Conservation (phyloP, 2,888 invertebrate genomes). For the Copidosoma aretas region DNA sequence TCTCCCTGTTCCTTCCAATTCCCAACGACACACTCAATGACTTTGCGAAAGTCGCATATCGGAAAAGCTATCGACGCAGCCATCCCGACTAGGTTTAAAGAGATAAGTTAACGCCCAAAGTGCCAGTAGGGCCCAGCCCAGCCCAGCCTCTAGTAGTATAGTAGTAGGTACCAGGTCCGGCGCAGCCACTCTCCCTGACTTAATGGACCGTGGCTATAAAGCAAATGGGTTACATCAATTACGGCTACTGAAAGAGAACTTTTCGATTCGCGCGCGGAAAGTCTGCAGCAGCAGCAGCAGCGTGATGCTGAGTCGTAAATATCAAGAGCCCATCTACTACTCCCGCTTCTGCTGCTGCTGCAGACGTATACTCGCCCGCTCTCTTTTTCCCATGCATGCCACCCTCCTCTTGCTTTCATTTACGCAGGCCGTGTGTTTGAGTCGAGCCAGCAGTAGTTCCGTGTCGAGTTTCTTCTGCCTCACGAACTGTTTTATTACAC, state of each 20-base stretch:
- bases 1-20: background rate
- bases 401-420: background rate
- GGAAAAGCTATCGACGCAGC: background rate
- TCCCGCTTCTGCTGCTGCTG: too few relatives aligned
- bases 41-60: background rate
- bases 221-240: background rate
- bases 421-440: too few relatives aligned
- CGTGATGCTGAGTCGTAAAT: background rate
- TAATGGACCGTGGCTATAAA: constrained; percentile 1
- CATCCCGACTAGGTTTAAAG: background rate
- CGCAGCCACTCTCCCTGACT: background rate
- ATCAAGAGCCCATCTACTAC: background rate
- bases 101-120: constrained; percentile 1
- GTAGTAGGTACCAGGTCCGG: background rate
- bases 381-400: background rate
- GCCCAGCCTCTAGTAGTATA: background rate
- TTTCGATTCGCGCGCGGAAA: background rate
- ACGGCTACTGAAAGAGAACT: background rate
- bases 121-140: background rate
- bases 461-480: too few relatives aligned
- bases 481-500: background rate
- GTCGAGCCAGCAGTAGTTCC: too few relatives aligned
- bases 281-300: background rate
- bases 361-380: too few relatives aligned
- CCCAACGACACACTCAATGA: background rate